Base-by-base conservation (phyloP, 2,797 vertebrate genomes). In the Tarsius wallacei region DNA sequence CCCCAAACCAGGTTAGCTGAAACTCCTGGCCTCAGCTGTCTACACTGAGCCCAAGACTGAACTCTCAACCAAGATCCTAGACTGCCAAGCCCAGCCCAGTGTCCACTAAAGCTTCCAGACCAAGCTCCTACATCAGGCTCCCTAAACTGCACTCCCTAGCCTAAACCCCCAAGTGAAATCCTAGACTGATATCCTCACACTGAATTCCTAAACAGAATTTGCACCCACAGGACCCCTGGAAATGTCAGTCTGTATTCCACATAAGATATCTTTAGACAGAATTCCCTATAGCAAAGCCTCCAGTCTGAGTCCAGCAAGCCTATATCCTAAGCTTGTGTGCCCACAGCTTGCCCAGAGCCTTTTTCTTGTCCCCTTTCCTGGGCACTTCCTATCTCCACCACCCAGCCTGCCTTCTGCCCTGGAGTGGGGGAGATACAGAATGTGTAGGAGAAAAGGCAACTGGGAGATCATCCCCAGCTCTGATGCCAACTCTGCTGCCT, bases 1-100 rank as follows among this genome's bases (percentile, higher is more conserved):
- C 68, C 70, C 68, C 73, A 74, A 87, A 88, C 51, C n/a, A 86
- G 33, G 55, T 57, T 76, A 83, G 9, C 24, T 95, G 33, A 24
- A 90, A 88, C n/a, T 91, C 28, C 59, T 96, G 57, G 36, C 61
- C 68, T 91, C 12, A 70, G n/a, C 33, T 78, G 49, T n/a, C n/a
- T 88, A 49, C 33, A 59, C 47, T 92, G 47, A 96, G 6, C 81
- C 66, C 42, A 87, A 96, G 81, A 71, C 19, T 88, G 28, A 91
- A 90, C 55, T 82, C 31, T 13, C 87, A 70, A 87, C 31, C 66
- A 80, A 93, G 82, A 91, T 81, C 42, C 59, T 21, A 88, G 49
- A 36, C 82, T 95, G 36, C 53, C 55, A 87, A 97, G 15, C 8
- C 57, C 28, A 93, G 64, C 53, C 66, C 61, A 84, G 53, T 24